phyloP scores from a whole-genome alignment of 2,113 vertebrate species.

The Varanus komodoensis region DNA sequence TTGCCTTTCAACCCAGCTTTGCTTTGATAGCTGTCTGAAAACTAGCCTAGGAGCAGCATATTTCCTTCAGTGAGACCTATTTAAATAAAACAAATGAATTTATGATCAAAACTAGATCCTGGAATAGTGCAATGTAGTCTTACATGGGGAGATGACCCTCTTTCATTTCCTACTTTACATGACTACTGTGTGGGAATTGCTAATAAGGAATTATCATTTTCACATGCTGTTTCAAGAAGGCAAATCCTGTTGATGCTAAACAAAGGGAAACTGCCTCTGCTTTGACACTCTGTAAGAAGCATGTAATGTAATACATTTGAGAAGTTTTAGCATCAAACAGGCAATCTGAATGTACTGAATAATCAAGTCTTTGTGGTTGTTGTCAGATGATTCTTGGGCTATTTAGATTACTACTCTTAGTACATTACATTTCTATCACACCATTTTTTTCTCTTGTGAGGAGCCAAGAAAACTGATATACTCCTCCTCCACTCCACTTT shows the following conservation, averaged over 20 bases:
- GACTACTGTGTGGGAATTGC: conserved; percentile 47
- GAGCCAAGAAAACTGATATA: too few relatives aligned
- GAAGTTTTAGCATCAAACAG: background rate
- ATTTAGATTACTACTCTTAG: background rate
- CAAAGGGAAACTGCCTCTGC: conserved; percentile 21
- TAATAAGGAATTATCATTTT: conserved; percentile 60
- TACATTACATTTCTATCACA: too few relatives aligned
- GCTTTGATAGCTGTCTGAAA: conserved; percentile 56
- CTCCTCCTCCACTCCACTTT: too few relatives aligned
- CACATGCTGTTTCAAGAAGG: conserved; percentile 33
- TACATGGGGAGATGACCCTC: conserved; percentile 48
- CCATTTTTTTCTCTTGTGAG: too few relatives aligned
- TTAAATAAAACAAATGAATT: conserved; percentile 61
- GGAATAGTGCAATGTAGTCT: conserved; percentile 54
- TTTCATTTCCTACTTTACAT: conserved; percentile 58
- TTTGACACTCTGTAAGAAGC: background rate
- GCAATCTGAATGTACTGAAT: conserved; percentile 1
- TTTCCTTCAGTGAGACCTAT: conserved; percentile 22
- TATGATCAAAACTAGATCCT: conserved; percentile 62
- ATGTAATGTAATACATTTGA: conserved; percentile 11
- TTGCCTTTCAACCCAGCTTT: conserved; percentile 47
- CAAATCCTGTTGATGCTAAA: conserved; percentile 54
- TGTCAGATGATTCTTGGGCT: background rate
- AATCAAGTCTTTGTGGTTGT: background rate
- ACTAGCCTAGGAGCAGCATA: conserved; percentile 8